phyloP scores from a whole-genome alignment of 2,888 invertebrate genomes.

The Coenonympha glycerion region DNA sequence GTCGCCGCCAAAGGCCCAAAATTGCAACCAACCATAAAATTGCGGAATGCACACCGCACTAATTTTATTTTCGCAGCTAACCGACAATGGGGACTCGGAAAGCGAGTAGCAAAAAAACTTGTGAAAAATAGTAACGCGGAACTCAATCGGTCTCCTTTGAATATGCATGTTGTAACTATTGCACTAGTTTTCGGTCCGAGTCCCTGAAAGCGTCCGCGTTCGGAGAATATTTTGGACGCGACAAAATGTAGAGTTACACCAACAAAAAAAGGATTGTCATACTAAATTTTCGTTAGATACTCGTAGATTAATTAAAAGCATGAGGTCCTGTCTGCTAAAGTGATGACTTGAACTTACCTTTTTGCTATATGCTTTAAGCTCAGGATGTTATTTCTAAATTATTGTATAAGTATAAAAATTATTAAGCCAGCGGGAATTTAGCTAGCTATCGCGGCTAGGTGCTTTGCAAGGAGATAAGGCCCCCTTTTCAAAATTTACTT shows the following conservation, averaged over 20 bases:
- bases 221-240: not conserved
- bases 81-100: constrained; percentile 25
- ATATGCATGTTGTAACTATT: constrained; percentile 27
- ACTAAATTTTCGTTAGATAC: too few relatives aligned
- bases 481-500: too few relatives aligned
- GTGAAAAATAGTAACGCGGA: constrained; percentile 24
- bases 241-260: not conserved
- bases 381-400: too few relatives aligned
- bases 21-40: constrained; percentile 24
- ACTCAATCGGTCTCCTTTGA: constrained; percentile 28
- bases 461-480: too few relatives aligned
- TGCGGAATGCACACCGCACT: constrained; percentile 23
- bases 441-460: too few relatives aligned
- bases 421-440: too few relatives aligned
- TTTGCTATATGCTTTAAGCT: too few relatives aligned
- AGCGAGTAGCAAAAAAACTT: constrained; percentile 22
- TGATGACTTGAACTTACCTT: too few relatives aligned
- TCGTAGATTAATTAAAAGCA: too few relatives aligned
- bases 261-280: not conserved
- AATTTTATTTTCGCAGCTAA: constrained; percentile 27
- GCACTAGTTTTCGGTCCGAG: constrained; percentile 13
- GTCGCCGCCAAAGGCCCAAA: constrained; percentile 19
- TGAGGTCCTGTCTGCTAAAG: too few relatives aligned
- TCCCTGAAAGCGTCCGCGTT: not conserved
- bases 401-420: too few relatives aligned